phyloP scores from a whole-genome alignment of 2,888 invertebrate genomes.

The Melolontha melolontha region DNA sequence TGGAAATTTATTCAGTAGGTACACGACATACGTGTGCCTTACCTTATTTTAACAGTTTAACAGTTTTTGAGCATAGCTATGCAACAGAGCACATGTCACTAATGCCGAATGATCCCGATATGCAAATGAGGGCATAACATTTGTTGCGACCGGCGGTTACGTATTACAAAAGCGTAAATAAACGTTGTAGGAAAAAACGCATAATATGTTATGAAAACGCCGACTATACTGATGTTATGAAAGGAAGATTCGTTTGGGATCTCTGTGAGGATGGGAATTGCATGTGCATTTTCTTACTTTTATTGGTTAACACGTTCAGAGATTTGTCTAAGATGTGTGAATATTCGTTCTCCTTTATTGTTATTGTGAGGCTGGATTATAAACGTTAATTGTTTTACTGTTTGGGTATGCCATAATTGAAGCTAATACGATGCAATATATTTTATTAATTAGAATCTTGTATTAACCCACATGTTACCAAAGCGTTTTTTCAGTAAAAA shows the following conservation, averaged over 20 bases:
- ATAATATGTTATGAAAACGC: too few species aligned
- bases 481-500: too few species aligned
- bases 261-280: not conserved
- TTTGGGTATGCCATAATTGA: too few species aligned
- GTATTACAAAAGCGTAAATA: conserved; percentile 1
- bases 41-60: conserved; percentile 36
- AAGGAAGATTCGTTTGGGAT: too few species aligned
- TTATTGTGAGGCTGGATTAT: not conserved
- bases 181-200: too few species aligned
- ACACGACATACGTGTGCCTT: conserved; percentile 29
- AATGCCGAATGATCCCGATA: conserved; percentile 32
- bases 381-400: conserved; percentile 1
- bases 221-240: too few species aligned
- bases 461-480: too few species aligned
- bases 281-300: too few species aligned
- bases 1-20: conserved; percentile 32
- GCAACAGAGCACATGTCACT: conserved; percentile 26
- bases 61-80: conserved; percentile 29
- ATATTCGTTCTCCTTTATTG: not conserved
- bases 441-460: too few species aligned
- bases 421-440: too few species aligned
- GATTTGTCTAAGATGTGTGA: not conserved
- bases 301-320: too few species aligned
- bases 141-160: conserved; percentile 18
- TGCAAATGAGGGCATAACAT: conserved; percentile 27